Conservation (phyloP, 37 sponge, comb jelly and placozoan genomes). For the Mnemiopsis leidyi region DNA sequence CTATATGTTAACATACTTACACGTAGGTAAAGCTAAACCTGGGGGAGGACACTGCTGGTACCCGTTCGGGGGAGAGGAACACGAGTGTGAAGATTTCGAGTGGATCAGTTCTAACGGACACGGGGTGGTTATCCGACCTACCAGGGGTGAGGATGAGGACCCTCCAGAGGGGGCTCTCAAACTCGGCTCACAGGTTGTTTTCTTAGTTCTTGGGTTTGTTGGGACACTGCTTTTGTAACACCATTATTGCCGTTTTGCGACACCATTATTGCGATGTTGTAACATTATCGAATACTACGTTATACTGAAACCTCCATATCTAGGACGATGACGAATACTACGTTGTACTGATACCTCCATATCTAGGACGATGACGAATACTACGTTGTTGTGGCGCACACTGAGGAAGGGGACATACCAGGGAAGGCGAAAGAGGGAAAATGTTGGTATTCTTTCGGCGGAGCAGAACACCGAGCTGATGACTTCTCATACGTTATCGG, state of each 20-base stretch:
- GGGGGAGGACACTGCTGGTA: conserved; percentile 27
- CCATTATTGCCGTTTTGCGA: too few relatives aligned
- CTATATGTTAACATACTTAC: neutral
- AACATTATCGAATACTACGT: too few relatives aligned
- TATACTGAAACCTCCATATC: too few relatives aligned
- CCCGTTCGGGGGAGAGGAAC: conserved; percentile 56
- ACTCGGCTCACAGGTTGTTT: neutral
- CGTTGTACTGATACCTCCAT: too few relatives aligned
- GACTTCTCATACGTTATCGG: conserved; percentile 44
- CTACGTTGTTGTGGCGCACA: conserved; percentile 34
- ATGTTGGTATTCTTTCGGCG: conserved; percentile 4
- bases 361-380: conserved; percentile 26
- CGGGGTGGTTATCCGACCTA: neutral
- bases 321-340: too few relatives aligned
- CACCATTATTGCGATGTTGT: too few relatives aligned
- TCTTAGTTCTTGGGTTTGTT: too few relatives aligned
- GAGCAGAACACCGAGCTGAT: neutral
- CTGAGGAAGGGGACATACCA: conserved; percentile 41
- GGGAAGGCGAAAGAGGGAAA: neutral
- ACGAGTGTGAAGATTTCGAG: conserved; percentile 28
- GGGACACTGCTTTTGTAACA: too few relatives aligned
- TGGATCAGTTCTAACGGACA: conserved; percentile 40
- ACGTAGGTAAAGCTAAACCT: neutral
- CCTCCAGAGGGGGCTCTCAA: conserved; percentile 7
- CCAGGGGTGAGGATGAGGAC: neutral